Base-by-base conservation (phyloP, 2,113 vertebrate species). In the Murina feae region DNA sequence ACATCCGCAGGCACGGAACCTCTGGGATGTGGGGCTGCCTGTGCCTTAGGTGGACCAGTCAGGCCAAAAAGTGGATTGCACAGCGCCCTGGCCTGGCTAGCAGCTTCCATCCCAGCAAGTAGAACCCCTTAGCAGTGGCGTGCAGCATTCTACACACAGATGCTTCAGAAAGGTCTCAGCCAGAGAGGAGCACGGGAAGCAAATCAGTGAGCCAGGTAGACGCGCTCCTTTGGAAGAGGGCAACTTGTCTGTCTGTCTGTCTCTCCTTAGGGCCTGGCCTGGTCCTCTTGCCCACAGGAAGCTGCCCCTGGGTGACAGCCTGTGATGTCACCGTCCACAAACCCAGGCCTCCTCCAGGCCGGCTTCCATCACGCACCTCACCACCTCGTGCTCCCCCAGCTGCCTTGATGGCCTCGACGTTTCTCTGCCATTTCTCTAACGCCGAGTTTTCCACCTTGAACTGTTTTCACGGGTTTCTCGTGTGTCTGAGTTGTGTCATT, bases 11-110 rank as follows among this genome's bases (percentile, higher is more conserved):
- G 58, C 51, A 37, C 37, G 28, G 76, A 49, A 55, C 74, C 68
- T 86, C 74, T 28, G 37, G 74, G 86, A 91, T 63, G 44, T 30
- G n/a, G 74, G 49, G 44, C 90, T 28, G 66, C 35, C 71, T 30
- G 5, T 16, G 60, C 85, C 68, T 39, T 86, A 82, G 44, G 92
- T 86, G 93, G 91, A 53, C 25, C 47, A 90, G 79, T 87, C 85
- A 7, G 44, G 58, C 60, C 53, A n/a, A 71, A 66, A 88, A 9
- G 10, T 0, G 28, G 49, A 37, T 32, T 53, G 21, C 35, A 32
- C 55, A 47, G 66, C 6, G 76, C 72, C 39, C 32, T 39, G 30
- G 23, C 44, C n/a, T 9, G 47, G 53, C 17, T 44, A 42, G 49
- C 32, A 18, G 42, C 30, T 66, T 47, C 71, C 9, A 17, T 16